Evolutionary conservation across 2,797 vertebrate species (phyloP).

Genomic region (Cyclura pinguis): DNA sequence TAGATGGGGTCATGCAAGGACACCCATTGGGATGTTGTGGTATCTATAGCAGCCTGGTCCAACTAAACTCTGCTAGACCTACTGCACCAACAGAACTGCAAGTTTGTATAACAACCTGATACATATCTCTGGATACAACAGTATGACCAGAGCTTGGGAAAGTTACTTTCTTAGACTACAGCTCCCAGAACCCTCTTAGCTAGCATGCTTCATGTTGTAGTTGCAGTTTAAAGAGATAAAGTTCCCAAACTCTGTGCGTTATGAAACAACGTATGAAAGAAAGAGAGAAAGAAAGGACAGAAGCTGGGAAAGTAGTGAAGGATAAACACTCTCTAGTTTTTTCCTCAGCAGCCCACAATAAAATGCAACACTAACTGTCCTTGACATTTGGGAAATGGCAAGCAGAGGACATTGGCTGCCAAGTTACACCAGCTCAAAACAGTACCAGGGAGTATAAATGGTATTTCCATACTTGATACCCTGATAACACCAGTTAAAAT

Average conservation of each 20-base stretch:
- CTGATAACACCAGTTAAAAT: conserved; percentile 44
- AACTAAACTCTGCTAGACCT: background rate
- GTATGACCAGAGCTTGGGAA: too few relatives aligned
- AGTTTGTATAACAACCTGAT: background rate
- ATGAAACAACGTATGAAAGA: background rate
- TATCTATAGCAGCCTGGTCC: background rate
- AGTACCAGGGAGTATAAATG: conserved; percentile 43
- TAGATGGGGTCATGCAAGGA: background rate
- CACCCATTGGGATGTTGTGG: background rate
- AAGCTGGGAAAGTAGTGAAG: conserved; percentile 48
- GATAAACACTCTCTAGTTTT: conserved; percentile 57
- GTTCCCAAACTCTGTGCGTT: background rate
- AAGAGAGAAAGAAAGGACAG: background rate
- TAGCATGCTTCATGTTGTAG: too few relatives aligned
- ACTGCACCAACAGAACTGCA: background rate
- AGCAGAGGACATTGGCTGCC: conserved; percentile 22
- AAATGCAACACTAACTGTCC: conserved; percentile 62
- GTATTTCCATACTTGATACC: conserved; percentile 44
- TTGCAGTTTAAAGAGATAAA: too few relatives aligned
- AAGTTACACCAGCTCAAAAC: conserved; percentile 51
- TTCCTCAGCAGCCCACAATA: conserved; percentile 46
- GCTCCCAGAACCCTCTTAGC: too few relatives aligned
- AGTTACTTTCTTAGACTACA: too few relatives aligned
- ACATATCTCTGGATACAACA: background rate
- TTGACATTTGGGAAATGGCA: conserved; percentile 75